A percentile compares a stretch with the other conserved stretches of the same genome.
phyloP scores from a whole-genome alignment of 2,888 invertebrate species.

The Agriopis leucophaearia region DNA sequence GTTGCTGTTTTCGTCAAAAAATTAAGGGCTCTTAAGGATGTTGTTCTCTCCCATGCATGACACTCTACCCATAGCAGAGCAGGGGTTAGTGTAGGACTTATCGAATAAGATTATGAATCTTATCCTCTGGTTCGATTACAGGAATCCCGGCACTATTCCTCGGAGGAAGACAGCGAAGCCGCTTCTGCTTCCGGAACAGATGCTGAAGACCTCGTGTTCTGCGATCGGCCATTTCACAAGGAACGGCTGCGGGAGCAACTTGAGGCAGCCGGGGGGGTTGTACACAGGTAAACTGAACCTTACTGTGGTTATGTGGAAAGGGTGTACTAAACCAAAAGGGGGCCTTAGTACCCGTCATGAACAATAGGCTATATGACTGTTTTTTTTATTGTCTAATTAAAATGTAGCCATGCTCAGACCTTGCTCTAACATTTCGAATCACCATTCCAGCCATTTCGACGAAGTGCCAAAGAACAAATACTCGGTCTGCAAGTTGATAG shows the following conservation, averaged over 20 bases:
- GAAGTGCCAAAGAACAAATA: slow-evolving; percentile 85
- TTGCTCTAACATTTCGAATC: not conserved
- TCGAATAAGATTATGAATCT: not conserved
- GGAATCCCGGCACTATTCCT: slow-evolving; percentile 78
- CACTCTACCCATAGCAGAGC: not conserved
- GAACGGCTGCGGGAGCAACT: slow-evolving; percentile 87
- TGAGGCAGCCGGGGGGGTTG: slow-evolving; percentile 87
- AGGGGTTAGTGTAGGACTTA: not conserved
- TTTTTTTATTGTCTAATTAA: too few species aligned
- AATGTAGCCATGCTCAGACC: not conserved
- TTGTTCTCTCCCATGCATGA: too few species aligned
- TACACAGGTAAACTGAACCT: slow-evolving; percentile 79
- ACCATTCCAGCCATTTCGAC: slow-evolving; percentile 78
- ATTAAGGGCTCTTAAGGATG: too few species aligned
- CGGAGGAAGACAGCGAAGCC: slow-evolving; percentile 78
- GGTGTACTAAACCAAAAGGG: too few species aligned
- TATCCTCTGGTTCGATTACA: slow-evolving; percentile 39
- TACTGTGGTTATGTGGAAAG: too few species aligned
- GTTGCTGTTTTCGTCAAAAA: too few species aligned
- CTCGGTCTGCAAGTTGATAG: slow-evolving; percentile 85
- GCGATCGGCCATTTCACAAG: slow-evolving; percentile 76
- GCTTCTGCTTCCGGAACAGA: slow-evolving; percentile 81
- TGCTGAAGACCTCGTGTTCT: slow-evolving; percentile 85
- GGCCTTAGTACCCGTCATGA: too few species aligned
- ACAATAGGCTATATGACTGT: too few species aligned